phyloP scores from a whole-genome alignment of 2,797 vertebrate species.

The Sebastiscus albofasciatus region DNA sequence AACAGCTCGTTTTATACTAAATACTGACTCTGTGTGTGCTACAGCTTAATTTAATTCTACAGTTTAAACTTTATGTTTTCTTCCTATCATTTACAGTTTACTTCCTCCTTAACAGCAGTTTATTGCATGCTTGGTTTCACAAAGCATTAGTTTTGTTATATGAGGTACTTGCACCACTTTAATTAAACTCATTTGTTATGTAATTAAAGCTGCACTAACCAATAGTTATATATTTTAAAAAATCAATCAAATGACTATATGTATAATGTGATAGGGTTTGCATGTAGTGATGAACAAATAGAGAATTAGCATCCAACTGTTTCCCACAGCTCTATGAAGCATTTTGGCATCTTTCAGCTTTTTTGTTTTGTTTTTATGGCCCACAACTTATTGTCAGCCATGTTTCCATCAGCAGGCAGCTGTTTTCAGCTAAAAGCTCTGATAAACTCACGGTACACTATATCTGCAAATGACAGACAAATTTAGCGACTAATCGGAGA shows the following conservation, averaged over 20 bases:
- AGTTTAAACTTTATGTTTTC: neutral
- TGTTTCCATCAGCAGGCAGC: neutral
- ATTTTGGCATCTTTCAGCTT: too few relatives aligned
- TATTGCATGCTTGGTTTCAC: neutral
- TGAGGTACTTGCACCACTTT: neutral
- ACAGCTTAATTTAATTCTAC: neutral
- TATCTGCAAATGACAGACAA: too few relatives aligned
- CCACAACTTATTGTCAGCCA: neutral
- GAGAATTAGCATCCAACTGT: neutral
- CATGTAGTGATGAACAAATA: neutral
- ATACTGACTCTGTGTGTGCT: neutral
- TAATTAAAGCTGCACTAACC: neutral
- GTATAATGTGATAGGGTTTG: neutral
- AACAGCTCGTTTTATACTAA: neutral
- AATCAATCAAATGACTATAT: neutral
- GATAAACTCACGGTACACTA: rapidly evolving
- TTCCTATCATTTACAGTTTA: neutral
- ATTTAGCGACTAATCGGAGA: neutral
- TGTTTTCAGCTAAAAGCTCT: neutral
- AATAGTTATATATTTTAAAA: neutral
- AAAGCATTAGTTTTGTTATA: neutral
- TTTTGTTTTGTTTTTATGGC: too few relatives aligned
- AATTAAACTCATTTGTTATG: neutral
- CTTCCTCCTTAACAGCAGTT: neutral
- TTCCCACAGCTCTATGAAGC: too few relatives aligned